Conservation (phyloP, 1,140 invertebrate species). For the Drosophila novamexicana region DNA sequence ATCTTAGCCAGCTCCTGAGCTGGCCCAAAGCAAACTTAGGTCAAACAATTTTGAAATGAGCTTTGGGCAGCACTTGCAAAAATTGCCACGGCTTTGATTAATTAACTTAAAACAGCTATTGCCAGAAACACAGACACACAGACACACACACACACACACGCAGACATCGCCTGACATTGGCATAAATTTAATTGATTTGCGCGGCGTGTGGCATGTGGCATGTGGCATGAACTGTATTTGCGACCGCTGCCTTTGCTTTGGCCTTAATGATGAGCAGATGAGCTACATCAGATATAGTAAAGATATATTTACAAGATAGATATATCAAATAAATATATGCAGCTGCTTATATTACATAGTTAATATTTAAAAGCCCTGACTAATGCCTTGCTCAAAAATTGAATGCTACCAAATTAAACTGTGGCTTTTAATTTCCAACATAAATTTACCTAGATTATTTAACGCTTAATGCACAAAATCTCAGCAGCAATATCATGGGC, state of each 20-base stretch:
- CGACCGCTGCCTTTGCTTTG: constrained; percentile 21
- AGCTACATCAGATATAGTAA: background rate
- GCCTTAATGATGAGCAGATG: constrained; percentile 44
- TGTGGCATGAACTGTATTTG: constrained; percentile 12
- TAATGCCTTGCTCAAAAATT: too few relatives aligned
- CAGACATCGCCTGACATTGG: constrained; percentile 59
- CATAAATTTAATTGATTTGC: constrained; percentile 76
- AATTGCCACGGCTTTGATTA: constrained; percentile 77
- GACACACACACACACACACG: constrained; percentile 9
- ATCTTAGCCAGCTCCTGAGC: background rate
- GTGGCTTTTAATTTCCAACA: background rate
- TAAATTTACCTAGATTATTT: constrained; percentile 7
- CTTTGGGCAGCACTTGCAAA: constrained; percentile 50
- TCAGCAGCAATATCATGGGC: constrained; percentile 1
- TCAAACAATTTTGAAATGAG: constrained; percentile 15
- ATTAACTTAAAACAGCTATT: constrained; percentile 78
- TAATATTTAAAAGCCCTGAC: too few relatives aligned
- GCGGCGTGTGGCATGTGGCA: constrained; percentile 17
- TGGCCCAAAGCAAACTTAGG: constrained; percentile 3
- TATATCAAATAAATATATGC: too few relatives aligned
- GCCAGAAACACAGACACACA: constrained; percentile 41
- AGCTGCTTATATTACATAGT: too few relatives aligned
- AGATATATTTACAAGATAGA: background rate
- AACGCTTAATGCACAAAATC: constrained; percentile 8
- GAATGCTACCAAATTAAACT: background rate